Percentiles rank a stretch among this genome's conserved stretches.
These are phyloP conservation scores for Drosophila repletoides DNA, from an alignment of 1,140 invertebrate genomes.

Conservation along the genomic window DNA sequence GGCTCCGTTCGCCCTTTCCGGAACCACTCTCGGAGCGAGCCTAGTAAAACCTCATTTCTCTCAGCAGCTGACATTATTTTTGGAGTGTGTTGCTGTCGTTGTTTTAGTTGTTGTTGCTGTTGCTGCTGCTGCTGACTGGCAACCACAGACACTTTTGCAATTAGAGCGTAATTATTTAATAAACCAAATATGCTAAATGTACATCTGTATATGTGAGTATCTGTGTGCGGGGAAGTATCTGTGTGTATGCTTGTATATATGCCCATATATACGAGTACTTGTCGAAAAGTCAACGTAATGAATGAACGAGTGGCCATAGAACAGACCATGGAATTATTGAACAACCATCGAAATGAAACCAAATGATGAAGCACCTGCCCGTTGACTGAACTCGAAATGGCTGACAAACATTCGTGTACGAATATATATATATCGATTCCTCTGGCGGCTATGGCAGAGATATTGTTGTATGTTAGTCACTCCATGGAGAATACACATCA, in stretches of 20 bases:
- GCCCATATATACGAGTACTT: constrained; percentile 1
- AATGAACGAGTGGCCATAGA: constrained; percentile 24
- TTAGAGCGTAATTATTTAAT: constrained; percentile 80
- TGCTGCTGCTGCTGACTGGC: constrained; percentile 19
- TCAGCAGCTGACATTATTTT: constrained; percentile 51
- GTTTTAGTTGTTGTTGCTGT: constrained; percentile 6
- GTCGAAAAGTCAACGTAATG: constrained; percentile 37
- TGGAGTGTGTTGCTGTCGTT: constrained; percentile 27
- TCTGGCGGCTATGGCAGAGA: too few species aligned
- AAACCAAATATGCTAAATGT: constrained; percentile 55
- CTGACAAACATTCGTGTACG: constrained; percentile 36
- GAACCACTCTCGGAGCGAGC: constrained; percentile 21
- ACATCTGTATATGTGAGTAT: constrained; percentile 8
- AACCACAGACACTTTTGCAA: constrained; percentile 71
- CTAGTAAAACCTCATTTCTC: constrained; percentile 42
- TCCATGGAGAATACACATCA: too few species aligned
- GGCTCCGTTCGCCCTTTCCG: constrained; percentile 22
- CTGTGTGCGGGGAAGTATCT: constrained; percentile 12
- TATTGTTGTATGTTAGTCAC: too few species aligned
- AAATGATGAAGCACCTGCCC: constrained; percentile 55
- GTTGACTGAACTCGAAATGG: constrained; percentile 41
- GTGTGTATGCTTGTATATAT: neutral
- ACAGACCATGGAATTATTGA: constrained; percentile 28
- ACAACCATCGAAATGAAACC: constrained; percentile 37
- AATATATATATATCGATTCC: too few species aligned